phyloP scores from a whole-genome alignment of 2,113 vertebrate species.

The Lepisosteus oculatus region DNA sequence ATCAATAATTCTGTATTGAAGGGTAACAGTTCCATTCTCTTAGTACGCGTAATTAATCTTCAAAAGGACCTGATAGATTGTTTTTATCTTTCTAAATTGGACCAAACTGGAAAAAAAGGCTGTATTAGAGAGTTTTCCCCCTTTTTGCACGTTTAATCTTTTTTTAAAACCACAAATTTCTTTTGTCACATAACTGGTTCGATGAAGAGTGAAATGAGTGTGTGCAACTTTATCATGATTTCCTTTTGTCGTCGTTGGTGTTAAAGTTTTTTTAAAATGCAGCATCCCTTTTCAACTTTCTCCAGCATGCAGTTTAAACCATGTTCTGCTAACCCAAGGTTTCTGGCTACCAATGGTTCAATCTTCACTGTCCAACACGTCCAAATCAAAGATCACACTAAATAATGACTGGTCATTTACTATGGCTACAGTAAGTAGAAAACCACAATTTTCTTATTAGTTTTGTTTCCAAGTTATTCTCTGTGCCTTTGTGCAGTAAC shows the following conservation, averaged over 20 bases:
- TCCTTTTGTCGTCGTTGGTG: constrained; percentile 24
- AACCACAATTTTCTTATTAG: too few relatives aligned
- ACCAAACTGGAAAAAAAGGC: constrained; percentile 5
- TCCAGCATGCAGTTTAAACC: neutral
- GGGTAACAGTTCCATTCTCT: neutral
- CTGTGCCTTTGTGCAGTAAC: too few relatives aligned
- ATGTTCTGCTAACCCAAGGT: neutral
- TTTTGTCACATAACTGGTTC: constrained; percentile 2
- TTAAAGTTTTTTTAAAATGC: neutral
- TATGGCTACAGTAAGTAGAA: too few relatives aligned
- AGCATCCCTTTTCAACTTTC: constrained; percentile 1
- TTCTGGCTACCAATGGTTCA: neutral
- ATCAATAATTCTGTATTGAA: neutral
- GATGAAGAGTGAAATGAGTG: constrained; percentile 1
- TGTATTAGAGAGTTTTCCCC: neutral
- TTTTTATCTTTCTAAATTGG: constrained; percentile 3
- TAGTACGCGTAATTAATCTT: neutral
- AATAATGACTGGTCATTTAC: too few relatives aligned
- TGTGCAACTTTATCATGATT: neutral
- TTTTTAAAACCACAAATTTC: constrained; percentile 6
- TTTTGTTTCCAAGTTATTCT: too few relatives aligned
- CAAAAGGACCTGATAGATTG: neutral
- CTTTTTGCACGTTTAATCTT: constrained; percentile 19
- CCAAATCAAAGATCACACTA: neutral
- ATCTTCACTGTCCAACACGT: too few relatives aligned